A percentile compares a stretch with the other conserved stretches of the same genome.
These are phyloP conservation scores for Drosophila lacicola DNA, from an alignment of 2,888 invertebrate genomes.

Conservation along the genomic window DNA sequence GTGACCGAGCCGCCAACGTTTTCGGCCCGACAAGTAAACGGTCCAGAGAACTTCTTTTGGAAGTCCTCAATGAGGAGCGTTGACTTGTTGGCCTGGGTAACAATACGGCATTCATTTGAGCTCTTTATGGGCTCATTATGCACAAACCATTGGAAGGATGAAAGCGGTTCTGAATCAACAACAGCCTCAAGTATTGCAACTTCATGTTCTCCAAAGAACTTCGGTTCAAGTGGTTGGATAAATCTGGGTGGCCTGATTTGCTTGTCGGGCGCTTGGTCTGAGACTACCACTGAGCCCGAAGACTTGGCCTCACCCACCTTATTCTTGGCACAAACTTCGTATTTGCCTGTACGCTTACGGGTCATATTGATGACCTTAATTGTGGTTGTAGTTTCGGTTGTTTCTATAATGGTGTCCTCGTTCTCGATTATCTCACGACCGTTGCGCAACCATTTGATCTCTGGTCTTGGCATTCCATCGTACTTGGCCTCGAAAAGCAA, in stretches of 20 bases:
- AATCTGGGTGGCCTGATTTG: conserved; percentile 90
- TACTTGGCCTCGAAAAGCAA: conserved; percentile 90
- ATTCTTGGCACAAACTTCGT: conserved; percentile 93
- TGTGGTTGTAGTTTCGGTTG: conserved; percentile 88
- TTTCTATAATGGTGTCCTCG: conserved; percentile 87
- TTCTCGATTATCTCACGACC: conserved; percentile 90
- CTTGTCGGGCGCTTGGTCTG: conserved; percentile 87
- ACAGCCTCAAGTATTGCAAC: conserved; percentile 91
- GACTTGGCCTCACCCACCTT: conserved; percentile 91
- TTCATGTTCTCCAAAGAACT: conserved; percentile 90
- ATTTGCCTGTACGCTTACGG: conserved; percentile 93
- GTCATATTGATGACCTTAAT: conserved; percentile 89
- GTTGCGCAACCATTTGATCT: conserved; percentile 94
- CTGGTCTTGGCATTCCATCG: conserved; percentile 89
- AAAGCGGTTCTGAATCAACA: conserved; percentile 91
- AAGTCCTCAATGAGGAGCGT: conserved; percentile 91
- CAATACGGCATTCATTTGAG: conserved; percentile 89
- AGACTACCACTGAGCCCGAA: conserved; percentile 92
- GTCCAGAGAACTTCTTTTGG: conserved; percentile 89
- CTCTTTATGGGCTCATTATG: conserved; percentile 90
- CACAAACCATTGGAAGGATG: conserved; percentile 95
- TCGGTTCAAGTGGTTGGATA: conserved; percentile 89
- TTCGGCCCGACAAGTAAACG: conserved; percentile 94
- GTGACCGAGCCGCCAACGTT: conserved; percentile 95
- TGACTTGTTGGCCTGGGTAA: conserved; percentile 91